Base-by-base conservation (phyloP, 2,113 vertebrate species). In the Cebus imitator region DNA sequence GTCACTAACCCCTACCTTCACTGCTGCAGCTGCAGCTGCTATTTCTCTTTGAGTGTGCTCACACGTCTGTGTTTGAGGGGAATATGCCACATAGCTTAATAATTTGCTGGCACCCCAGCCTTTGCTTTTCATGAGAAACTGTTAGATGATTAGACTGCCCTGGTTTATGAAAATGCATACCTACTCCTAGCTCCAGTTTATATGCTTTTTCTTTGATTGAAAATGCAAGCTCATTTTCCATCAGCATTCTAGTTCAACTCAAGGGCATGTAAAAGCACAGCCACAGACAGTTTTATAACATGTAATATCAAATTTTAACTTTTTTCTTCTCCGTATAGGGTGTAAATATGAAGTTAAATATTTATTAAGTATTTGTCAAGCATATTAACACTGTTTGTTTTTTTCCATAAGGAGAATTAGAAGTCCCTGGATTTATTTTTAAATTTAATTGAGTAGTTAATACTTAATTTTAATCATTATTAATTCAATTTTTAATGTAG, bases 171-270 rank as follows among this genome's bases (percentile, higher is more conserved):
- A 97, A 97, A 95, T 92, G 88, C 58, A 40, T 73, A 21, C 86
- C 0, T 32, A 78, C 76, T 96, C 55, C 85, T 73, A 58, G 68
- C 90, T 96, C 75, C 0, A 2, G 68, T 68, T 96, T 96, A 92
- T 94, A 84, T 90, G 96, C 95, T 40, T 96, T 97, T 83, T 97
- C 68, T 96, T 98, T 98, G 97, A 98, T 98, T 97, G 98, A 98
- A 98, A 98, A 96, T 87, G 91, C 58, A 90, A 82, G 96, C 96
- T 96, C 96, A 52, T 70, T 98, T 95, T 95, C 95, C 91, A 94
- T 95, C 90, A 20, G 98, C 98, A 97, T 97, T 98, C 98, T 96
- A 96, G 98, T 98, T 98, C 85, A 91, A 95, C 92, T 95, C 98
- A 98, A 98, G 98, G 97, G 97, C 78, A 83, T 48, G 96, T 98